Evolutionary conservation across 2,113 vertebrate species (phyloP), one percentile per base, ranked within the genome.

Genomic region (Acrocephalus kingi): DNA sequence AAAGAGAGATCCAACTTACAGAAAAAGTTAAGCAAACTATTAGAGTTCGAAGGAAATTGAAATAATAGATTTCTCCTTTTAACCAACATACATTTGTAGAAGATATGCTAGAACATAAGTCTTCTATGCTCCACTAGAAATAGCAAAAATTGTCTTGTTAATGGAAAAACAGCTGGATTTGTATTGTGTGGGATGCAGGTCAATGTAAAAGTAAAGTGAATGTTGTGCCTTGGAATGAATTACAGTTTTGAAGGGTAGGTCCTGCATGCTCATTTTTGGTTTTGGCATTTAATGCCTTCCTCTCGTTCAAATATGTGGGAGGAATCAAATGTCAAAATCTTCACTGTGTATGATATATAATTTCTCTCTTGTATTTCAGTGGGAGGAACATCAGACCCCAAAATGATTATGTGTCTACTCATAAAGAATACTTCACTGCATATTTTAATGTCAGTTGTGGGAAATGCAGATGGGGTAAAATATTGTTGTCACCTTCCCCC

Each of bases 251-350:
- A 96, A 76, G 67, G 56, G 54, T 88, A 81, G 51, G 54, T 95
- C 49, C 73, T 85, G 76, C 83, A 59, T 43, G 46, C 74, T 97
- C 55, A 74, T 87, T 93, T 92, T 94, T 82, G 94, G 92, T 95
- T 96, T 96, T 97, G 91, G 91, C 94, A 93, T 96, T 92, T 93
- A 95, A 81, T 94, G 85, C 30, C 45, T 94, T 93, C 87, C 78
- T 96, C 87, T 87, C 39, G 1, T 95, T 96, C 87, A 92, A 96
- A 83, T 96, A 83, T 91, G 90, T 75, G 84, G 92, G 90, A 97
- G 83, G 93, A 96, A 85, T 93, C 68, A 90, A 79, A 94, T 93
- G 84, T 92, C 90, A 87, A 97, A 95, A 93, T 94, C 78, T 91
- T 94, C 84, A 62, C 78, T 91, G 79, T 78, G 37, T 55, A 78